Evolutionary conservation across 2,888 invertebrate genomes (phyloP), one percentile per base, ranked within the genome.

Genomic region (Philhelius pedissequus): DNA sequence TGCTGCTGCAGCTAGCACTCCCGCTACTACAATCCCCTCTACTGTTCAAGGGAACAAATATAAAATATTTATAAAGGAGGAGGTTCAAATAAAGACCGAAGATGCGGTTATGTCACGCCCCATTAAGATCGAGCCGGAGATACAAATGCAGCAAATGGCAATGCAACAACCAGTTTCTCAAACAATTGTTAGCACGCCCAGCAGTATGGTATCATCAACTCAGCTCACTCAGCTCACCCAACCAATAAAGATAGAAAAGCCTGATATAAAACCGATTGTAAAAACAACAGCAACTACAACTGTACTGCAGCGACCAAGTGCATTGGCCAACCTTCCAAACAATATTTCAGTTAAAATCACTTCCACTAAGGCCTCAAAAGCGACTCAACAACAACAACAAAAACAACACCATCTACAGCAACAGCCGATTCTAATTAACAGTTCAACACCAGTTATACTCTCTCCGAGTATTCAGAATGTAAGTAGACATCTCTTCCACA

Each of bases 281-380:
- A 88, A 87, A 22, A 87, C 87, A 3, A 86, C 86, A 15, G 78
- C 87, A 5, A 84, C 87, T 11, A 78, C 88, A 25, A 71, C 75
- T 15, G 22, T 88, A 7, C 75, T 88, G 48, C 87, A 90, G 54
- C 86, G 90, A 1, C 87, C 90, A 66, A 88, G 88, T 86, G 90
- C 90, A 2, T 78, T 91, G 86, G 90, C 90, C 27, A 90, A 90
- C 87, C 87, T 91, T 76, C 91, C 91, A 30, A 91, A 91, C 78
- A 90, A 91, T 64, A 90, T 90, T 66, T 91, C 91, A 3, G 91
- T 91, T 2, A 91, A 91, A 86, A 91, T 91, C 15, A 90, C 90
- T 11, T 89, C 90, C 8, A 88, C 90, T 0, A 91, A 90, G 82
- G 87, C 89, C 2, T 88, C 89, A 38, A 90, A 88, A n/a, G 30